Evolutionary conservation across 1,140 invertebrate species (phyloP).

Genomic region (Lucilia sericata): DNA sequence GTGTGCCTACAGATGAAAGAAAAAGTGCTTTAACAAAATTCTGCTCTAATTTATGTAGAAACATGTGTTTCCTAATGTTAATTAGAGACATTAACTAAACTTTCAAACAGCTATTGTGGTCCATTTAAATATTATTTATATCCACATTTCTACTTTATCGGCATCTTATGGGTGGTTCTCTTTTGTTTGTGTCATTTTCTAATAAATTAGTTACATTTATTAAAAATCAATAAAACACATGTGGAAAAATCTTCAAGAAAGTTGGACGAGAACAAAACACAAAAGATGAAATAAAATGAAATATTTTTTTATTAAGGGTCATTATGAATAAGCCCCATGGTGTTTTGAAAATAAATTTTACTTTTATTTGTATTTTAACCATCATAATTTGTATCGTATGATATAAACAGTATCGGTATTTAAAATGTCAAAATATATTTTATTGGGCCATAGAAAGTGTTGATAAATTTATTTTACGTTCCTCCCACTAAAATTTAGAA

Average conservation of each 20-base stretch:
- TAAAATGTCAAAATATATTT: slow-evolving; percentile 14
- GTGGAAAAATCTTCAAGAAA: not conserved
- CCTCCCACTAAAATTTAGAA: not conserved
- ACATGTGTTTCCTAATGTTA: slow-evolving; percentile 22
- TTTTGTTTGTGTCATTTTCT: not conserved
- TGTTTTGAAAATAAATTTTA: not conserved
- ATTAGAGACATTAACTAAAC: slow-evolving; percentile 13
- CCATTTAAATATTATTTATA: not conserved
- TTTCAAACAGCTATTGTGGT: not conserved
- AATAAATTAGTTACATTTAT: slow-evolving; percentile 26
- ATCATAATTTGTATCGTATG: not conserved
- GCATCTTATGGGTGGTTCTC: not conserved
- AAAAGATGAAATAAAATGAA: not conserved
- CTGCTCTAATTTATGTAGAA: slow-evolving; percentile 13
- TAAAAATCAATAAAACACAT: slow-evolving; percentile 25
- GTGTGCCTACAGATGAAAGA: not conserved
- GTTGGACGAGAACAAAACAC: not conserved
- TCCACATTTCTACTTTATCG: not conserved
- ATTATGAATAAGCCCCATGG: not conserved
- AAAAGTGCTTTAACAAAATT: not conserved
- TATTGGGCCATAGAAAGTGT: slow-evolving; percentile 6
- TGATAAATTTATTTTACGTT: slow-evolving; percentile 5
- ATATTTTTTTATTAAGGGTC: not conserved
- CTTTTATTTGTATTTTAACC: not conserved
- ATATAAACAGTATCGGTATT: not conserved